These are phyloP conservation scores for Australoheros facetus DNA, from an alignment of 2,797 vertebrate genomes.

Conservation along the genomic window DNA sequence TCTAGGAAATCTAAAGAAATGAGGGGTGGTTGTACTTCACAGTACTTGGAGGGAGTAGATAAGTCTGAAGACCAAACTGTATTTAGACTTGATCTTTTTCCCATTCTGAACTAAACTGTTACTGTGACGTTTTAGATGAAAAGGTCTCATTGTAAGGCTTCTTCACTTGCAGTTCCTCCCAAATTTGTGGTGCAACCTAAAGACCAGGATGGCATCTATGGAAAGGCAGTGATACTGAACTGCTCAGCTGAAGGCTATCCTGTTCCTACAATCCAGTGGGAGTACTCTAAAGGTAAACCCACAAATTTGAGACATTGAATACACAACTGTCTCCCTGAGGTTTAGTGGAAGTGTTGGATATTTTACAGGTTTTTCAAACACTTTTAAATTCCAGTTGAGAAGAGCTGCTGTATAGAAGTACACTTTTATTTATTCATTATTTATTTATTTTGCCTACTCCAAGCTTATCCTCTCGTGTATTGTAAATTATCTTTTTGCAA, in stretches of 20 bases:
- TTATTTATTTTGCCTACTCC: constrained; percentile 30
- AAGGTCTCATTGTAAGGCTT: not conserved
- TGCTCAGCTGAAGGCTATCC: constrained; percentile 97
- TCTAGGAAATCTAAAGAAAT: not conserved
- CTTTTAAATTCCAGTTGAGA: not conserved
- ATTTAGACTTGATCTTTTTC: not conserved
- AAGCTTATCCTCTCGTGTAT: constrained; percentile 18
- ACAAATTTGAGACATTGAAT: not conserved
- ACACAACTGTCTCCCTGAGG: not conserved
- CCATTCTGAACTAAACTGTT: not conserved
- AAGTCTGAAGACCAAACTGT: not conserved
- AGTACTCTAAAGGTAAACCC: constrained; percentile 95
- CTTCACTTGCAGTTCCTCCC: constrained; percentile 87
- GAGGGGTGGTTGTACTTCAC: not conserved
- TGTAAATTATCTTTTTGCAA: constrained; percentile 27
- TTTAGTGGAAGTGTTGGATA: not conserved
- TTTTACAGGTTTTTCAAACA: not conserved
- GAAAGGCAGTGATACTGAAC: constrained; percentile 96
- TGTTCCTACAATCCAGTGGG: constrained; percentile 97
- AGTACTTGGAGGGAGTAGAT: not conserved
- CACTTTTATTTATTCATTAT: not conserved
- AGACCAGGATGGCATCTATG: constrained; percentile 97
- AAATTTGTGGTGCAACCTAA: constrained; percentile 97
- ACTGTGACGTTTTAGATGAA: not conserved
- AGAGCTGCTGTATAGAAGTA: constrained; percentile 35